Conservation (phyloP, 2,113 vertebrate genomes). For the Nothocercus nigrocapillus region DNA sequence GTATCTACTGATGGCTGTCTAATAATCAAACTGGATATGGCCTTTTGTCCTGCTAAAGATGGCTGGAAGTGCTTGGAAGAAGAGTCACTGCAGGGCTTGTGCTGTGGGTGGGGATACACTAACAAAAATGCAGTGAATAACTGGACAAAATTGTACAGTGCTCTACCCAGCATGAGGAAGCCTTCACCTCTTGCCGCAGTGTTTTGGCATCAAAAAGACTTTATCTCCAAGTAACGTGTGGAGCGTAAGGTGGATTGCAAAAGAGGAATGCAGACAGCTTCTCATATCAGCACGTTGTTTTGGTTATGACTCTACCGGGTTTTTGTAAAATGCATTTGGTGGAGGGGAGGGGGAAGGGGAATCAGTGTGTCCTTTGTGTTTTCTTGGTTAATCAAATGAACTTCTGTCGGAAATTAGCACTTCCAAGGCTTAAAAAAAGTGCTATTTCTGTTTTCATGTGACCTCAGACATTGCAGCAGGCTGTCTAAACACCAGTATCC, state of each 20-base stretch:
- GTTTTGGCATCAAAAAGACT: conserved; percentile 46
- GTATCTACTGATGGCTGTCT: not conserved
- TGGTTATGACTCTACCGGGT: conserved; percentile 18
- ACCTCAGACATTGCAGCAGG: not conserved
- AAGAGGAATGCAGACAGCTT: conserved; percentile 68
- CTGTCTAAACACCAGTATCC: not conserved
- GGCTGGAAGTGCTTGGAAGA: conserved; percentile 28
- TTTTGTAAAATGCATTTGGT: not conserved
- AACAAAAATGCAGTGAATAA: conserved; percentile 33
- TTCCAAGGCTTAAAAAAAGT: not conserved
- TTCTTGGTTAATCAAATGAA: not conserved
- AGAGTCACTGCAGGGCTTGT: not conserved
- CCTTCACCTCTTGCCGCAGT: conserved; percentile 65
- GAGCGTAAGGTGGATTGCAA: conserved; percentile 50
- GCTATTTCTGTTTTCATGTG: not conserved
- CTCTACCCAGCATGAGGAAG: not conserved
- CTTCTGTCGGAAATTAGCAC: conserved; percentile 20
- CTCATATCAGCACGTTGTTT: conserved; percentile 63
- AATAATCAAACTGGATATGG: not conserved
- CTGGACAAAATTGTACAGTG: not conserved
- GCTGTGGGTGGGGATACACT: not conserved
- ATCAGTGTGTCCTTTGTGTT: not conserved
- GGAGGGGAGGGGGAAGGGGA: not conserved
- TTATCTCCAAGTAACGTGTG: conserved; percentile 56
- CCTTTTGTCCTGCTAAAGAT: not conserved